Conservation (phyloP, 2,888 invertebrate genomes). For the Drosophila merina region DNA sequence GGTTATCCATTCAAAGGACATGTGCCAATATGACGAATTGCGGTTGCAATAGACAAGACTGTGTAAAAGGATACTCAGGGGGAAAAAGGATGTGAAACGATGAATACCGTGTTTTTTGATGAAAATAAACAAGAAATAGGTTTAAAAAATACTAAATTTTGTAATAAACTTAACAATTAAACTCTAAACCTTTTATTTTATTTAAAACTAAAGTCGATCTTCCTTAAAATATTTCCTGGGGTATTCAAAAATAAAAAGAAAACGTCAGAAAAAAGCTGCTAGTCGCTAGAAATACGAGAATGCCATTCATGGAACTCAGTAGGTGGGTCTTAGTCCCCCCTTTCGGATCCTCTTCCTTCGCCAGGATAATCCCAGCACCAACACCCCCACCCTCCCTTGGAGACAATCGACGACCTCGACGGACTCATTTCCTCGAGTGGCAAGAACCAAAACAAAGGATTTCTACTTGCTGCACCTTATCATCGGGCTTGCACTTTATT, state of each 20-base stretch:
- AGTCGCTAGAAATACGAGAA: slow-evolving; percentile 39
- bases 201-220: neutral
- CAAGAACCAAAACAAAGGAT: slow-evolving; percentile 68
- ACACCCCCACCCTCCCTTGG: neutral
- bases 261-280: neutral
- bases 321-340: slow-evolving; percentile 17
- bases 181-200: too few relatives aligned
- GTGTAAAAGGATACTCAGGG: neutral
- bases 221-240: neutral
- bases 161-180: too few relatives aligned
- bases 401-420: slow-evolving; percentile 41
- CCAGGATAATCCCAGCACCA: neutral
- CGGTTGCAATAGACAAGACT: slow-evolving; percentile 51
- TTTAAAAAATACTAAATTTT: too few relatives aligned
- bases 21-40: slow-evolving; percentile 77
- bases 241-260: neutral
- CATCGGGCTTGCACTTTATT: slow-evolving; percentile 69
- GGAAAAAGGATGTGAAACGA: neutral
- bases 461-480: slow-evolving; percentile 61
- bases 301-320: slow-evolving; percentile 42
- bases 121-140: too few relatives aligned
- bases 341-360: neutral
- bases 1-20: slow-evolving; percentile 67
- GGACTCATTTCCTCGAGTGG: slow-evolving; percentile 77
- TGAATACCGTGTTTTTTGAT: neutral